phyloP scores from a whole-genome alignment of 2,797 vertebrate species.

The Thaleichthys pacificus region DNA sequence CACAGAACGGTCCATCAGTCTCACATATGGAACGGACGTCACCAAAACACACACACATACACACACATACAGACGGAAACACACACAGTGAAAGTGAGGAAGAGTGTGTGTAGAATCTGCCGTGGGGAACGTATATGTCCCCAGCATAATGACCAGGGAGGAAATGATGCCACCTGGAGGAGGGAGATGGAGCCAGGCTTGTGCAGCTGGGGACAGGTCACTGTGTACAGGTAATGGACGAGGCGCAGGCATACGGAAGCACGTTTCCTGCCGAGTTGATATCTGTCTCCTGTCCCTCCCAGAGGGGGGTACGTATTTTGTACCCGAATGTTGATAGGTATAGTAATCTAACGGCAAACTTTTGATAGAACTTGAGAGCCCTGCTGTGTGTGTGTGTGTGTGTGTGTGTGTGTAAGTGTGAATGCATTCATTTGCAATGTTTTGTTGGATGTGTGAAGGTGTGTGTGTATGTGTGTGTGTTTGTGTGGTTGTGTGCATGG shows the following conservation, averaged over 20 bases:
- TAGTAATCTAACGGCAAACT: too few relatives aligned
- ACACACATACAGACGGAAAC: not conserved
- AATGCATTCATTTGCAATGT: not conserved
- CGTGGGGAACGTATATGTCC: not conserved
- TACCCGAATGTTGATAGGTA: not conserved
- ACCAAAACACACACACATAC: constrained; percentile 5
- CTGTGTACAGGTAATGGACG: too few relatives aligned
- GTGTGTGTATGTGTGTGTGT: not conserved
- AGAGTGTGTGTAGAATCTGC: too few relatives aligned
- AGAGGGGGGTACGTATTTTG: not conserved
- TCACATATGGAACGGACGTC: too few relatives aligned
- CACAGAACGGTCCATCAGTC: too few relatives aligned
- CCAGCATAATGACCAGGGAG: not conserved
- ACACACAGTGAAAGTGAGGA: not conserved
- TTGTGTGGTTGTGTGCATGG: not conserved
- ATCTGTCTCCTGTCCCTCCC: too few relatives aligned
- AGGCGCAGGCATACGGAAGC: too few relatives aligned
- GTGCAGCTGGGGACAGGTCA: too few relatives aligned
- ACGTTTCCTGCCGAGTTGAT: too few relatives aligned
- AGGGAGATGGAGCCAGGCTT: constrained; percentile 30
- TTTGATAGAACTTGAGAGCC: too few relatives aligned
- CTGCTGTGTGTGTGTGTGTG: not conserved
- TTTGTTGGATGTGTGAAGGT: not conserved
- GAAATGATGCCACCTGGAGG: constrained; percentile 12
- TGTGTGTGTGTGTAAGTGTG: not conserved